phyloP scores from a whole-genome alignment of 2,797 vertebrate genomes.

The Platalea minor region DNA sequence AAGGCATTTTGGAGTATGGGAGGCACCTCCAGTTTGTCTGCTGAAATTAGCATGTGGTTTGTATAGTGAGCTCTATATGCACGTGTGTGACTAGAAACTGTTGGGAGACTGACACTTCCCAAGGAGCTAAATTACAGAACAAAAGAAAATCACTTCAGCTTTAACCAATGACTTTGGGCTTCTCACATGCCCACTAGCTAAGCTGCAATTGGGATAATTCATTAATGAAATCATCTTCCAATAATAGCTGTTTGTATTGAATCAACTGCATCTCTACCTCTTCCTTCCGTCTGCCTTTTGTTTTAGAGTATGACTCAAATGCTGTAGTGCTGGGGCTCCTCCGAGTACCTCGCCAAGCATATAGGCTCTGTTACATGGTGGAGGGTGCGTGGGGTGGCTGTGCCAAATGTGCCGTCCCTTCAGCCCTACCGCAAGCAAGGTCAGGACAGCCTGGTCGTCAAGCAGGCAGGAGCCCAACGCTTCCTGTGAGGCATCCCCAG shows the following conservation, averaged over 20 bases:
- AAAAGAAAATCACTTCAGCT: background rate
- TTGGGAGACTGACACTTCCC: background rate
- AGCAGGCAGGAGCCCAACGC: accelerated
- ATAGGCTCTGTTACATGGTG: background rate
- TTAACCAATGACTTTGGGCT: background rate
- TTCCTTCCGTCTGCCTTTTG: background rate
- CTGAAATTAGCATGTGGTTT: background rate
- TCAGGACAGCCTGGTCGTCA: background rate
- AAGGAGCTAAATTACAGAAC: background rate
- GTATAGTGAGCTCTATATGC: background rate
- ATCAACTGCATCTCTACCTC: background rate
- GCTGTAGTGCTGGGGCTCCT: background rate
- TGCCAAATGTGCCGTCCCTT: background rate
- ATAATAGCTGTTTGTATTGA: background rate
- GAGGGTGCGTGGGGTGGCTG: background rate
- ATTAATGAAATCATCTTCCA: conserved; percentile 41
- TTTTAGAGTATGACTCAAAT: background rate
- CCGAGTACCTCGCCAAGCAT: accelerated
- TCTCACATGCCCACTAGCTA: background rate
- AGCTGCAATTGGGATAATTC: conserved; percentile 3
- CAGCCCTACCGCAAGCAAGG: background rate
- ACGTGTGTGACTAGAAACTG: background rate
- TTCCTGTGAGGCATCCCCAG: background rate
- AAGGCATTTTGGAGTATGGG: background rate
- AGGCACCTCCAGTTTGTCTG: background rate